These are phyloP conservation scores for Montipora foliosa DNA, from an alignment of 64 coral and sea anemone genomes.

Conservation along the genomic window DNA sequence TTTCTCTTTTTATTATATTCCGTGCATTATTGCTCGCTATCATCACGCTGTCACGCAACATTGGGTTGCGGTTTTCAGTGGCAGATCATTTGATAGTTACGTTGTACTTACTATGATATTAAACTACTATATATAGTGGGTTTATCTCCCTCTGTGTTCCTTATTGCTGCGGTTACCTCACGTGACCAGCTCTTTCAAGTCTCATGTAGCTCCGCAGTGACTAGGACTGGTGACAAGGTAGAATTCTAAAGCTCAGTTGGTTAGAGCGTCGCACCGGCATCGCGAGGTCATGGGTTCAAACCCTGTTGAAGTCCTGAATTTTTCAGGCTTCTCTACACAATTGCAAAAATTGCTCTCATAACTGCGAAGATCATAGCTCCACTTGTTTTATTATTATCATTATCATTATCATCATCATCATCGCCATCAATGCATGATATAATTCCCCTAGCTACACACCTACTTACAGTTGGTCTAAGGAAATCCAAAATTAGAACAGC, in stretches of 20 bases:
- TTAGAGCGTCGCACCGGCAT: no score
- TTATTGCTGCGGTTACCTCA: constrained; percentile 21
- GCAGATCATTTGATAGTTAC: not conserved
- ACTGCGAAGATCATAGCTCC: no score
- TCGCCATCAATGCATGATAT: no score
- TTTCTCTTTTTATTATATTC: not conserved
- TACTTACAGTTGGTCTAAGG: no score
- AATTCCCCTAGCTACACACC: no score
- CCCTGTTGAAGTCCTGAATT: no score
- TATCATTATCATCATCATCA: no score
- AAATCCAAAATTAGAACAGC: no score
- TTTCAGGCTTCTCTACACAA: no score
- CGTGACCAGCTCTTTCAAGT: constrained; percentile 50
- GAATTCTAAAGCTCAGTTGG: constrained; percentile 19
- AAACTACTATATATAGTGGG: not conserved
- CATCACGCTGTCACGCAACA: not conserved
- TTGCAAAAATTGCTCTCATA: no score
- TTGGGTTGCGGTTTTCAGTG: not conserved
- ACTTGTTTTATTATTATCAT: no score
- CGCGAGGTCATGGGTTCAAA: not conserved
- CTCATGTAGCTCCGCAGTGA: constrained; percentile 68
- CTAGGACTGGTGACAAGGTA: constrained; percentile 53
- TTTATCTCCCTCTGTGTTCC: constrained; percentile 1
- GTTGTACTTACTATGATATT: constrained; percentile 1
- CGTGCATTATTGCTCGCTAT: not conserved